phyloP scores from a whole-genome alignment of 2,113 vertebrate species.

The Monopterus albus region DNA sequence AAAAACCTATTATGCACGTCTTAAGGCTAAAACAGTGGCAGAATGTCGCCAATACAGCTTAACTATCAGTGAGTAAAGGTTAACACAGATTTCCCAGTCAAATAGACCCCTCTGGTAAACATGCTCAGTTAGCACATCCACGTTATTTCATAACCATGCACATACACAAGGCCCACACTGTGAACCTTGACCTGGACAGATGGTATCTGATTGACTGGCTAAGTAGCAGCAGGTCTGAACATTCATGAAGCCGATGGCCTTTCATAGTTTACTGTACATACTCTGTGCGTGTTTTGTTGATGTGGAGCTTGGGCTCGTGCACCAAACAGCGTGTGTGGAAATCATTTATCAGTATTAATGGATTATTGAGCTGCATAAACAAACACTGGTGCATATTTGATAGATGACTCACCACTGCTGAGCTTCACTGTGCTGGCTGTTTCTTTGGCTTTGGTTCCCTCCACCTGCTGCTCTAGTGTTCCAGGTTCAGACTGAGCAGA shows the following conservation, averaged over 20 bases:
- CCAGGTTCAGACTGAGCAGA: slow-evolving; percentile 73
- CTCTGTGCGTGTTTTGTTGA: neutral
- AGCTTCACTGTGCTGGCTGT: slow-evolving; percentile 59
- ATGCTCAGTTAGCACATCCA: slow-evolving; percentile 66
- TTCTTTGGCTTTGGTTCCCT: slow-evolving; percentile 59
- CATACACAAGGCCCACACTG: slow-evolving; percentile 63
- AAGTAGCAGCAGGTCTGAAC: slow-evolving; percentile 49
- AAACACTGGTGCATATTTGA: slow-evolving; percentile 41
- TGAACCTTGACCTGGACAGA: slow-evolving; percentile 61
- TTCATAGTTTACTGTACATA: too few species aligned
- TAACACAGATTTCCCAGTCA: slow-evolving; percentile 60
- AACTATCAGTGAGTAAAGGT: slow-evolving; percentile 61
- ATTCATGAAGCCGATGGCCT: slow-evolving; percentile 34
- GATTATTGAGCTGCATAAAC: slow-evolving; percentile 10
- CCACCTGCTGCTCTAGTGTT: slow-evolving; percentile 72
- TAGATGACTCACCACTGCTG: slow-evolving; percentile 68
- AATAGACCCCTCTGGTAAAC: slow-evolving; percentile 52
- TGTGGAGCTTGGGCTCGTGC: neutral
- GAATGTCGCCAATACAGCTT: slow-evolving; percentile 26
- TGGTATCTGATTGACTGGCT: slow-evolving; percentile 58
- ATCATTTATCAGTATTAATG: slow-evolving; percentile 22
- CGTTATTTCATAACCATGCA: slow-evolving; percentile 67
- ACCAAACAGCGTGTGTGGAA: neutral
- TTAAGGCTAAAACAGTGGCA: slow-evolving; percentile 35
- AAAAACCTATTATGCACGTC: slow-evolving; percentile 24